Base-by-base conservation (phyloP, 2,888 invertebrate species). In the Parnassius apollo region DNA sequence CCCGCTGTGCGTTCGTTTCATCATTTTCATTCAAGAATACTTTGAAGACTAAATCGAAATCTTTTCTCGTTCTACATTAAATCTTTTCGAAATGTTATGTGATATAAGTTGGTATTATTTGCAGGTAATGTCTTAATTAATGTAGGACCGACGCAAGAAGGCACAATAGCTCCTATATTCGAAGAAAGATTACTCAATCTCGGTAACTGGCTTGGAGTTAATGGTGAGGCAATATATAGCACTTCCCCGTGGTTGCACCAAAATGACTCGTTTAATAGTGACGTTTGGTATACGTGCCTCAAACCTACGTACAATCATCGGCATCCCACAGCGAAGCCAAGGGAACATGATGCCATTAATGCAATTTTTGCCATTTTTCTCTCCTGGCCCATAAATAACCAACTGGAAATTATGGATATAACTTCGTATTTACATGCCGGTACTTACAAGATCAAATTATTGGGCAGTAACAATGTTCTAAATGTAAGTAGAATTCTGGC, bases 111-210 rank as follows among this genome's bases (percentile, higher is more conserved):
- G 18, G 10, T 35, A 1, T 56, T 56, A 10, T 25, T 56, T 86
- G 56, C 73, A 94, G 96, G 96, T 0, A 97, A 97, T 78, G 90
- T 95, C 18, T 82, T 97, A 13, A 93, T 97, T 76, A 98, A 98
- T 77, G 93, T 98, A 8, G 98, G 98, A 0, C 98, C 98, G 13
- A 97, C 97, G 0, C 96, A 95, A 77, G 96, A 97, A 72, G 98
- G 98, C 4, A 95, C 94, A 8, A 98, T 98, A 68, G 83, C 93
- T 3, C 96, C 97, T 0, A 95, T 98, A 76, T 98, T 95, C 85
- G 95, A 98, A 88, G 97, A 98, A 77, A 93, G 98, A 53, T 88
- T 98, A 0, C 83, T 93, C 11, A 93, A 94, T 69, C 92, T 98
- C 71, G 98, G 98, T 2, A 72, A 86, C 13, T 98, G 98, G 98